Evolutionary conservation across 2,113 vertebrate genomes (phyloP), one percentile per base, ranked within the genome.

Genomic region (Athene cunicularia): DNA sequence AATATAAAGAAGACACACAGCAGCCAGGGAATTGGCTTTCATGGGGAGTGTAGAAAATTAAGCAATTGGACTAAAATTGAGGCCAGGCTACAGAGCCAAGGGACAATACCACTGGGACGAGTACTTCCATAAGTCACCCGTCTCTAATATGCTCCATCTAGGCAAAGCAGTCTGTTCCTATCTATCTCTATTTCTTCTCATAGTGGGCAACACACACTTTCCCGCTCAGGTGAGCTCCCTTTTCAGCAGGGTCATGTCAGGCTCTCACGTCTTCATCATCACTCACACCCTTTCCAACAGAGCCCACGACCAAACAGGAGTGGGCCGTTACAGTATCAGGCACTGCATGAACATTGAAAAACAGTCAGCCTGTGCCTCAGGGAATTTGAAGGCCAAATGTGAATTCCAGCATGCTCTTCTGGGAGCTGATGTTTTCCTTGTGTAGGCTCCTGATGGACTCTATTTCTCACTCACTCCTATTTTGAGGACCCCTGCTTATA

Each of bases 1-100:
- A 97, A 96, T 97, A 98, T 97, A 98, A 98, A 98, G 98, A 97
- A 96, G 97, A 96, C 92, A 94, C 91, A 95, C 90, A 94, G 96
- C 91, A 96, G 96, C 94, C 81, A 94, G 97, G 98, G 95, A 96
- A 97, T 97, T 95, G 79, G 90, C 91, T 97, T 97, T 97, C 80
- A 28, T 55, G 85, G 95, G 93, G 86, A 83, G 84, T 88, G 90
- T 43, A 96, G 95, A 97, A 98, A 98, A 98, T 97, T 90, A 98
- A 97, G 92, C 97, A 97, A 97, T 95, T 97, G 96, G 96, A 97
- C 94, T 96, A 92, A 96, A 97, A 96, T 63, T 94, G 96, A 96
- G 95, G 95, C 97, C 95, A 97, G 90, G 93, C 30, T 55, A 90
- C 76, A 58, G 88, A 97, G 96, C 92, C 94, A 92, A 94, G 94